Evolutionary conservation across 2,888 invertebrate genomes (phyloP).

Genomic region (Aporophyla lueneburgensis): DNA sequence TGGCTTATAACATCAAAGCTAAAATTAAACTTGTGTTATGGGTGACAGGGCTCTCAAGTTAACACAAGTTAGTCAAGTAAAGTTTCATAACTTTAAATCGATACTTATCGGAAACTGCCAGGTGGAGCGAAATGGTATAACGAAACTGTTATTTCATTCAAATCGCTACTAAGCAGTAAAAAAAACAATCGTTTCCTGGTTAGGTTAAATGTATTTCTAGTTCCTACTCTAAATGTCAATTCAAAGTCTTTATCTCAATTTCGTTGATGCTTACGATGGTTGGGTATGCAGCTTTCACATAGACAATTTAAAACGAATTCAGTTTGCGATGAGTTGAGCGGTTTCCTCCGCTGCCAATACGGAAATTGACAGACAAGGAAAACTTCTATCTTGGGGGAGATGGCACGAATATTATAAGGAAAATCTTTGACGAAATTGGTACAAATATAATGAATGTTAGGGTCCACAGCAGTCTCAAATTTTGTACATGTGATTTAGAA

Average conservation of each 20-base stretch:
- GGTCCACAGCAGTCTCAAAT: background rate
- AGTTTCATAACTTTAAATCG: background rate
- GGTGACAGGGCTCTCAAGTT: too few species aligned
- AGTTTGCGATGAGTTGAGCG: conserved; percentile 32
- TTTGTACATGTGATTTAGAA: background rate
- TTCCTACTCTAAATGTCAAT: conserved; percentile 11
- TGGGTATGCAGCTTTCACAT: conserved; percentile 26
- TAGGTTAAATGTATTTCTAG: conserved; percentile 1
- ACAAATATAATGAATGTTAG: background rate
- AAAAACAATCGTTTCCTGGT: background rate
- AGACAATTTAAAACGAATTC: conserved; percentile 51
- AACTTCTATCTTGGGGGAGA: conserved; percentile 15
- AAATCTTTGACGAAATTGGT: background rate
- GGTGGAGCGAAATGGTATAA: background rate
- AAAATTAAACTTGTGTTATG: too few species aligned
- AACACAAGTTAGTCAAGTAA: too few species aligned
- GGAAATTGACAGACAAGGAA: conserved; percentile 36
- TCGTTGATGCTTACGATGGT: conserved; percentile 16
- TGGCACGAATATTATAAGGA: conserved; percentile 10
- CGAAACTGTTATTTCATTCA: conserved; percentile 7
- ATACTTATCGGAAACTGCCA: background rate
- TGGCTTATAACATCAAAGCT: too few species aligned
- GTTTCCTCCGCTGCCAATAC: conserved; percentile 24
- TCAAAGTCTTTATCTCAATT: conserved; percentile 14
- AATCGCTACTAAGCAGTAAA: background rate